These are phyloP conservation scores for Pseudochromis fuscus DNA, from an alignment of 2,797 vertebrate species.

Conservation along the genomic window DNA sequence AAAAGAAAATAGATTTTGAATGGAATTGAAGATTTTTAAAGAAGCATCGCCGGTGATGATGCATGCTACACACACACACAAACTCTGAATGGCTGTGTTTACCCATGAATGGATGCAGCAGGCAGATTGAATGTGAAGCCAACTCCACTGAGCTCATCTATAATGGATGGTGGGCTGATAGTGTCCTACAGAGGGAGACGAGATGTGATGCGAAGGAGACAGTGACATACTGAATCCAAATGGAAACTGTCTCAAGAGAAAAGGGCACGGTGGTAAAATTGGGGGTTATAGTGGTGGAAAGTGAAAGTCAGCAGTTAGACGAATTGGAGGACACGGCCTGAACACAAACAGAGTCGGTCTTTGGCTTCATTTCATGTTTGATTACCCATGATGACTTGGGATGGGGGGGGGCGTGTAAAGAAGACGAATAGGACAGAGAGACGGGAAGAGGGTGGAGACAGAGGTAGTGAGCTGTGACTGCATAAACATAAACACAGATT, in stretches of 20 bases:
- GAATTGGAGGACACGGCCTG: slow-evolving; percentile 1
- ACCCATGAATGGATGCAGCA: slow-evolving; percentile 58
- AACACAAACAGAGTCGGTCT: slow-evolving; percentile 18
- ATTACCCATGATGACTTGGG: slow-evolving; percentile 53
- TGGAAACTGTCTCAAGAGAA: slow-evolving; percentile 8
- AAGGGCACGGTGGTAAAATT: slow-evolving; percentile 2
- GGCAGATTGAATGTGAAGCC: slow-evolving; percentile 56
- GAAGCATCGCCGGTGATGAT: slow-evolving; percentile 21
- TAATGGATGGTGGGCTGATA: slow-evolving; percentile 62
- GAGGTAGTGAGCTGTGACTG: slow-evolving; percentile 27
- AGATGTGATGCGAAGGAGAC: slow-evolving; percentile 31
- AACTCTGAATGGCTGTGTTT: slow-evolving; percentile 41
- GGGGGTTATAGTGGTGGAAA: not conserved
- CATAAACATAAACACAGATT: not conserved
- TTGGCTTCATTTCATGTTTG: slow-evolving; percentile 53
- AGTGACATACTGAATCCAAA: slow-evolving; percentile 30
- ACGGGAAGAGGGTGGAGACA: slow-evolving; percentile 15
- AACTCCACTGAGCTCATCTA: slow-evolving; percentile 60
- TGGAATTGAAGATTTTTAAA: slow-evolving; percentile 22
- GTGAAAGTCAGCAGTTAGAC: slow-evolving; percentile 22
- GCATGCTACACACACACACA: slow-evolving; percentile 2
- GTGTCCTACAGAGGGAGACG: slow-evolving; percentile 24
- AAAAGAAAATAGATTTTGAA: slow-evolving; percentile 34
- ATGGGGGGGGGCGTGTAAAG: slow-evolving; percentile 15
- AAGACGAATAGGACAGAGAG: slow-evolving; percentile 38